Conservation (phyloP, 2,888 invertebrate species). For the Tromatobia lineatoria region DNA sequence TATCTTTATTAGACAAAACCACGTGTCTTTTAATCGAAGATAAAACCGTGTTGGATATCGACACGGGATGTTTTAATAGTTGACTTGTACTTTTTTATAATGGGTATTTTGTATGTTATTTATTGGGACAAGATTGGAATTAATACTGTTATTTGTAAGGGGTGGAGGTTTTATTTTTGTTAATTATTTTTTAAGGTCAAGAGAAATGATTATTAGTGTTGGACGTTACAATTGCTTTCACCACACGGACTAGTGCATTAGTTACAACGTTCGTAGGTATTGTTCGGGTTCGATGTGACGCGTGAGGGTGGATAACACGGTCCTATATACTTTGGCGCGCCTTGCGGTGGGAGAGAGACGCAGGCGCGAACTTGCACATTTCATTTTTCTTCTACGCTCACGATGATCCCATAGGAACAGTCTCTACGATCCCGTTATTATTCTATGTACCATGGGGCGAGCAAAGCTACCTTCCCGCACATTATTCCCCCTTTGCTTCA, state of each 20-base stretch:
- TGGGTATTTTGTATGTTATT: neutral
- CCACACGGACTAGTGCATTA: slow-evolving; percentile 32
- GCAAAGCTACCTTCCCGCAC: neutral
- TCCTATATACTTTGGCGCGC: slow-evolving; percentile 72
- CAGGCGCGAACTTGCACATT: slow-evolving; percentile 68
- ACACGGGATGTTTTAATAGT: neutral
- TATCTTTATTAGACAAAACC: neutral
- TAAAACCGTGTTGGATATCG: neutral
- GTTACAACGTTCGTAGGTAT: slow-evolving; percentile 63
- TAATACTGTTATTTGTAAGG: neutral
- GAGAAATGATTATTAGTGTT: neutral
- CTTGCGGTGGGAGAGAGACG: slow-evolving; percentile 59
- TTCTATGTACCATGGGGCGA: neutral
- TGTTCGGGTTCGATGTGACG: slow-evolving; percentile 73
- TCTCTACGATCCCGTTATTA: neutral
- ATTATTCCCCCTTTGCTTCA: neutral
- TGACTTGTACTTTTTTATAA: neutral
- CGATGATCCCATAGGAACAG: slow-evolving; percentile 32
- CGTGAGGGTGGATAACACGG: slow-evolving; percentile 69
- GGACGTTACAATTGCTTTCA: neutral
- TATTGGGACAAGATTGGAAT: neutral
- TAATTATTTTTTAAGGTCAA: slow-evolving; percentile 3
- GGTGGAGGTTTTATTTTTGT: neutral
- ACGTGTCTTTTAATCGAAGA: neutral
- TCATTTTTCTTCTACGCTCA: slow-evolving; percentile 44